A percentile compares a stretch with the other conserved stretches of the same genome.
Conservation (phyloP, 1,140 invertebrate genomes). For the Arctopsyche grandis region DNA sequence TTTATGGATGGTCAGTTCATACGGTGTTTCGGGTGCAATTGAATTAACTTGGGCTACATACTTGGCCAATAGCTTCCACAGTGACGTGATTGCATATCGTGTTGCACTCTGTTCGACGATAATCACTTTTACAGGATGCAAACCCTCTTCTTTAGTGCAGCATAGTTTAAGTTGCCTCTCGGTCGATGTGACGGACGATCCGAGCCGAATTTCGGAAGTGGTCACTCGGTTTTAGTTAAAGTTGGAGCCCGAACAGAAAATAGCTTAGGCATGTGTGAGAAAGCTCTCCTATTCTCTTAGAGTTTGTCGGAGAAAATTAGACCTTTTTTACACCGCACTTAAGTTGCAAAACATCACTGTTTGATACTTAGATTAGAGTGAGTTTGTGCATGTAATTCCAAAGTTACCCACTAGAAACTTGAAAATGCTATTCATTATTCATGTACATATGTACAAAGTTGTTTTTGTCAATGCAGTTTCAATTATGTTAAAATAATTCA, state of each 20-base stretch:
- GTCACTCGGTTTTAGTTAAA: background rate
- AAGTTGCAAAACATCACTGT: no score
- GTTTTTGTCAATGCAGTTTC: no score
- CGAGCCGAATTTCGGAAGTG: background rate
- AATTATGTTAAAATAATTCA: no score
- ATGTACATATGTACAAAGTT: no score
- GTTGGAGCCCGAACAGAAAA: background rate
- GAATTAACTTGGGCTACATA: background rate
- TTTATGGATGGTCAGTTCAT: background rate
- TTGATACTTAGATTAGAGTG: no score
- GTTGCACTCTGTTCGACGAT: slow-evolving; percentile 40
- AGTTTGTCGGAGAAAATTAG: no score
- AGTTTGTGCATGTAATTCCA: no score
- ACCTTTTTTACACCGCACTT: no score
- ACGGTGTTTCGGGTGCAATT: background rate
- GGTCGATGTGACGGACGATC: background rate
- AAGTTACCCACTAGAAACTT: no score
- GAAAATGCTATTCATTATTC: no score
- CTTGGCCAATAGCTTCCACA: no score
- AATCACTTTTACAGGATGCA: slow-evolving; percentile 27
- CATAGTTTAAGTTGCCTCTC: background rate
- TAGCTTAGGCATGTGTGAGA: background rate
- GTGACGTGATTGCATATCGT: slow-evolving; percentile 45
- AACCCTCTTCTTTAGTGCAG: background rate
- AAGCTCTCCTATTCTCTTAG: no score